Conservation (phyloP, 2,797 vertebrate genomes). For the Morelia viridis region DNA sequence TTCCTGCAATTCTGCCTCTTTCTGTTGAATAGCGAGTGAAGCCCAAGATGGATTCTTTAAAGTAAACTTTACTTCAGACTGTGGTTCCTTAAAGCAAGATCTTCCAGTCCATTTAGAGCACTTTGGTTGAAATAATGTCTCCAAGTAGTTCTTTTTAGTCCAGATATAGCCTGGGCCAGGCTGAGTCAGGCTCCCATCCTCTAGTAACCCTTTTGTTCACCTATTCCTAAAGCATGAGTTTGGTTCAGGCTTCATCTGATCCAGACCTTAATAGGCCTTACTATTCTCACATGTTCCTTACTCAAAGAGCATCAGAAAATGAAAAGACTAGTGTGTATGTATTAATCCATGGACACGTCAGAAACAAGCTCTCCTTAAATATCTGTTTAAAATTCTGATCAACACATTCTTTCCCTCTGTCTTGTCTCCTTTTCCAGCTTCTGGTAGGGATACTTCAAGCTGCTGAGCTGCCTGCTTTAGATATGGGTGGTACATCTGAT, state of each 20-base stretch:
- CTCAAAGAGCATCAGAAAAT: neutral
- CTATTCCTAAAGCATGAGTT: neutral
- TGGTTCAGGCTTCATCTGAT: neutral
- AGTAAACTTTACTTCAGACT: neutral
- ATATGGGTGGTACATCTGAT: conserved; percentile 98
- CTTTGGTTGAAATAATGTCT: neutral
- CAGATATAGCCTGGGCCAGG: neutral
- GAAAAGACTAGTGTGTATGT: neutral
- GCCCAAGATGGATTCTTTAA: neutral
- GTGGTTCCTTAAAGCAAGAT: neutral
- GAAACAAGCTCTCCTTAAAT: conserved; percentile 43
- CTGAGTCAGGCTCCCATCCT: neutral
- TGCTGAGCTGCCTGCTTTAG: conserved; percentile 94
- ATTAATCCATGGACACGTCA: neutral
- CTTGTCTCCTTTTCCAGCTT: conserved; percentile 76
- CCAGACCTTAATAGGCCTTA: neutral
- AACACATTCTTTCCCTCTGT: conserved; percentile 45
- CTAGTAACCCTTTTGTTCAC: neutral
- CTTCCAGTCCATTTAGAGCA: neutral
- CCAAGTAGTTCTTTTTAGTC: neutral
- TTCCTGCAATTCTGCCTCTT: neutral
- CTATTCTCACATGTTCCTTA: neutral
- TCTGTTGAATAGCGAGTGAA: neutral
- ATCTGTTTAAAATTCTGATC: conserved; percentile 41
- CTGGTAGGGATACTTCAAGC: conserved; percentile 98